phyloP scores from a whole-genome alignment of 2,113 vertebrate species.

The Scartelaos histophorus region DNA sequence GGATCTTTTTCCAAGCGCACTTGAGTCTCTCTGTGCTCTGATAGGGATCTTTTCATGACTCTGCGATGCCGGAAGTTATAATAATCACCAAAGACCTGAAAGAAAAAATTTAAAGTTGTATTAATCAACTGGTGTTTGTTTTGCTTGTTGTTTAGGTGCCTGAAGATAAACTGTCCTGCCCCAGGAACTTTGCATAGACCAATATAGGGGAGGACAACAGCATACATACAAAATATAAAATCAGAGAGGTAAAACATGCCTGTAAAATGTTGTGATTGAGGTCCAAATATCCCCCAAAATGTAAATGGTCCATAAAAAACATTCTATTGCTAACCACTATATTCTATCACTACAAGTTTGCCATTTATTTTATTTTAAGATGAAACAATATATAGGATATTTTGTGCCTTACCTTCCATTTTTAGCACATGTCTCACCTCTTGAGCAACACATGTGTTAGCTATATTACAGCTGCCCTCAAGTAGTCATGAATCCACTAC shows the following conservation, averaged over 20 bases:
- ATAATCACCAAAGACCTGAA: conserved; percentile 90
- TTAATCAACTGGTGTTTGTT: background rate
- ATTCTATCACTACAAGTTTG: background rate
- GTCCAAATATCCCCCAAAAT: too few species aligned
- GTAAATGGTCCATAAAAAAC: background rate
- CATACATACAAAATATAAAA: too few species aligned
- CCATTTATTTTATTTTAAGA: background rate
- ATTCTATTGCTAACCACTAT: too few species aligned
- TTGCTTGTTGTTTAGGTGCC: background rate
- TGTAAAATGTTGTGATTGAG: background rate
- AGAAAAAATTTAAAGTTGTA: conserved; percentile 28
- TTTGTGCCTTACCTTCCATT: too few species aligned
- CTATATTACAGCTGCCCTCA: background rate
- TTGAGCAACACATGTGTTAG: background rate
- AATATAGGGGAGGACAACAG: too few species aligned
- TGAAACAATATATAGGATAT: too few species aligned
- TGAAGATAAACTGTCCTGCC: background rate
- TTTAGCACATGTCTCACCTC: background rate
- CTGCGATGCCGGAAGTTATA: conserved; percentile 89
- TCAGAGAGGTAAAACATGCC: too few species aligned
- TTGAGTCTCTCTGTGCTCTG: conserved; percentile 81
- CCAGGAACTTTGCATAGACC: too few species aligned
- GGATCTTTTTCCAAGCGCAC: conserved; percentile 82
- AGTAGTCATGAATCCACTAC: background rate
- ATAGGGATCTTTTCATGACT: conserved; percentile 89